Evolutionary conservation across 1,140 invertebrate genomes (phyloP), one percentile per base, ranked within the genome.

Genomic region (Drosophila rhopaloa): DNA sequence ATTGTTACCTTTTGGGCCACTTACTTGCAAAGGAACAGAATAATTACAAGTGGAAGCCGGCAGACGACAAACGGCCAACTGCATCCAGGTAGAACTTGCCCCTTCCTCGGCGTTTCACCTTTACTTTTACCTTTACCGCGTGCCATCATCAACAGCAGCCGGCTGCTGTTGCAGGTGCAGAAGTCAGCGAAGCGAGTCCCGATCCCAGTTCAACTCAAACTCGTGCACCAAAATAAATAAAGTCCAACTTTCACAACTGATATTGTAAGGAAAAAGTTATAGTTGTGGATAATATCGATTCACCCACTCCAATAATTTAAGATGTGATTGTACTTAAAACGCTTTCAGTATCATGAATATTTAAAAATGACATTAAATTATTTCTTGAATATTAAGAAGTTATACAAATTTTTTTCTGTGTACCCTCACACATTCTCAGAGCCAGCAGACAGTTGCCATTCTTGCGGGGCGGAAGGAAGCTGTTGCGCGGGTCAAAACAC

Each of bases 401-500:
- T 8, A 8, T 32, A 32, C 1, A 32, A 32, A 8, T 32, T 1
- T 6, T 1, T 57, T 13, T 8, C 19, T 11, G 35, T 61, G 59
- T 41, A 55, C 0, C 7, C 32, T 27, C 35, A 14, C 13, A 54
- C 53, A 32, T 60, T 37, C n/a, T 60, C 2, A 48, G 35, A 48
- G 40, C 54, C 47, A 55, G 55, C 38, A 59, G 48, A 62, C 65
- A 66, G 55, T 73, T 74, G 54, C 51, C 29, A 19, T 62, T 55
- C n/a, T 43, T 14, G 37, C 53, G 11, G 56, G 59, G 63, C 78
- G 61, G 78, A 85, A 83, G 81, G 81, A 83, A 79, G 82, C 78
- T 85, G 82, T 81, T 85, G 82, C 66, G 74, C 82, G 79, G 82
- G 75, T 78, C 75, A 79, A 86, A 71, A 86, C 75, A 86, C 79